Base-by-base conservation (phyloP, 2,888 invertebrate genomes). In the Zelleria hepariella region DNA sequence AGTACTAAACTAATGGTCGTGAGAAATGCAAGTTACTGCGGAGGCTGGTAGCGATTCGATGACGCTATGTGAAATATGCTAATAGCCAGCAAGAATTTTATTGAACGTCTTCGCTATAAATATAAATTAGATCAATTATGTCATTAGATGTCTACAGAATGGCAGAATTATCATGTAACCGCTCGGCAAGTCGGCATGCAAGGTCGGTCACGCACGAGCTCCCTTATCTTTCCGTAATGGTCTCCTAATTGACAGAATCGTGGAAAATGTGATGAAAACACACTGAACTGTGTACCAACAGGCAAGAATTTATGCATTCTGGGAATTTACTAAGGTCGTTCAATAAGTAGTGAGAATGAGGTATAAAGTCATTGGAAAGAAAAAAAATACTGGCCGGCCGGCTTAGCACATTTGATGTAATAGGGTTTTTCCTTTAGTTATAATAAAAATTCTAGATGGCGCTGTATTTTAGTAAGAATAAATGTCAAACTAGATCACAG, bases 141-240 rank as follows among this genome's bases (percentile, higher is more conserved):
- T 55, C 18, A 55, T 55, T 55, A 55, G 7, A n/a, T 42, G 32
- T 15, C 27, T 3, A 32, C 55, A 5, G 27, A 21, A 55, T 32
- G 55, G 23, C 32, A 0, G 20, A 21, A 27, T 55, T 26, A 55
- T 55, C 55, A 25, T 24, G 20, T 32, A 27, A 32, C 27, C 48
- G 24, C 20, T 18, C 15, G 49, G 18, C 10, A 15, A 15, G 25
- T 26, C 18, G 27, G 48, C 49, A 51, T 58, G 49, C 58, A 49
- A 58, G 58, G 58, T 58, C 21, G 49, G 49, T 58, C 49, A 58
- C 49, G 58, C 49, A 51, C 58, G 51, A 27, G 32, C 32, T 10
- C 32, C 32, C 15, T 15, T 42, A 42, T 25, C 32, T 49, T 20
- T 51, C 18, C 27, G 51, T 58, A 27, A 58, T 58, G n/a, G n/a